Base-by-base conservation (phyloP, 2,113 vertebrate species). In the Natator depressus region DNA sequence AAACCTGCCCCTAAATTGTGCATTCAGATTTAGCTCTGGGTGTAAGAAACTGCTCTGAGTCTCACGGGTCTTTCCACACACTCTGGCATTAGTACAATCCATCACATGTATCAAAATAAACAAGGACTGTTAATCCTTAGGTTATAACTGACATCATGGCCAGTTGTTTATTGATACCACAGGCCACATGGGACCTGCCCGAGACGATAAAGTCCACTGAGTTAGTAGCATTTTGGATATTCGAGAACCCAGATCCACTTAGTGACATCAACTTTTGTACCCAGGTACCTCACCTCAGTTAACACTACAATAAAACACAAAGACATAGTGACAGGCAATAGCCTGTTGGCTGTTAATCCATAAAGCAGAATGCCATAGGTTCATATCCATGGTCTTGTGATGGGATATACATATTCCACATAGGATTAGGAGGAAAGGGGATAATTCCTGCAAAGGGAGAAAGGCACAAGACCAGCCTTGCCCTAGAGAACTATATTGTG, bases 101-200 rank as follows among this genome's bases (percentile, higher is more conserved):
- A 85, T 65, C 17, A 75, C 84, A 72, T 87, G 94, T 93, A 95
- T 75, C 87, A 69, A 57, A 91, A 49, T 35, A 82, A 90, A 90
- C 62, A 95, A 54, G 83, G 25, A 96, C 96, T 76, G 62, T 57
- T 93, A 96, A 80, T 82, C 94, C 89, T 86, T 75, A 88, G 86
- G 69, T n/a, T 89, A 47, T 94, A 88, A 84, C 0, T 91, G 90
- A 94, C 80, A 93, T 49, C 20, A 50, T 76, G 79, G 49, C 57
- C 88, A 91, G 89, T 92, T 83, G 14, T 88, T 87, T 81, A 86
- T 49, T 5, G 57, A 42, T 78, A 96, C 80, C 82, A 83, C 25
- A 31, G 84, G 80, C 84, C 72, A 92, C 82, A 6, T 10, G 19
- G 54, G n/a, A 80, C 89, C 94, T 89, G 38, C 75, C 49, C 80